Percentiles rank a stretch among this genome's conserved stretches.
phyloP scores from a whole-genome alignment of 2,113 vertebrate species.

The Engraulis encrasicolus region DNA sequence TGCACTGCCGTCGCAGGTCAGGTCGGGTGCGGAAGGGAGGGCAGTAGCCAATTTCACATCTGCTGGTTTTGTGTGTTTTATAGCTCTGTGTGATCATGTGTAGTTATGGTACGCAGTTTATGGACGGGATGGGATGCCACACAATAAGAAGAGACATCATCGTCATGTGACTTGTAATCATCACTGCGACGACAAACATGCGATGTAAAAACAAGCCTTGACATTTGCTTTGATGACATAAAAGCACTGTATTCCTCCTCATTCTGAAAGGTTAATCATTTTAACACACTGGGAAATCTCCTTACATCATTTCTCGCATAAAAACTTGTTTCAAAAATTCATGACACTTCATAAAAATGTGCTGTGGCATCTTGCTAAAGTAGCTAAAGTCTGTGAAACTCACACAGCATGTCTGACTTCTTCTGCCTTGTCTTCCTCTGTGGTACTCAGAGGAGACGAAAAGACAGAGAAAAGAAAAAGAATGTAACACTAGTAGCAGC shows the following conservation, averaged over 20 bases:
- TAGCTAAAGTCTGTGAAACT: conserved; percentile 10
- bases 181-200: background rate
- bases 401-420: background rate
- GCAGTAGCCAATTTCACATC: conserved; percentile 1
- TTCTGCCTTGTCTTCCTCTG: background rate
- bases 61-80: background rate
- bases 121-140: background rate
- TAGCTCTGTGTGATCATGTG: background rate
- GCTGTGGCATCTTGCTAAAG: background rate
- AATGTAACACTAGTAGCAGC: conserved; percentile 33
- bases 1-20: background rate
- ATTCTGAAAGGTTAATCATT: background rate
- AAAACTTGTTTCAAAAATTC: conserved; percentile 1
- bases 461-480: conserved; percentile 22
- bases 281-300: background rate
- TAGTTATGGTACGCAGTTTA: background rate
- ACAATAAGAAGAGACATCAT: background rate
- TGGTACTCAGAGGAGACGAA: background rate
- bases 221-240: background rate
- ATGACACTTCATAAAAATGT: background rate
- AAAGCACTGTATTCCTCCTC: background rate
- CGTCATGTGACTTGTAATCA: background rate
- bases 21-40: background rate
- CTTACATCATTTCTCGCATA: background rate
- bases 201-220: background rate